Evolutionary conservation across 1,140 invertebrate genomes (phyloP).

Genomic region (Eupeodes corollae): DNA sequence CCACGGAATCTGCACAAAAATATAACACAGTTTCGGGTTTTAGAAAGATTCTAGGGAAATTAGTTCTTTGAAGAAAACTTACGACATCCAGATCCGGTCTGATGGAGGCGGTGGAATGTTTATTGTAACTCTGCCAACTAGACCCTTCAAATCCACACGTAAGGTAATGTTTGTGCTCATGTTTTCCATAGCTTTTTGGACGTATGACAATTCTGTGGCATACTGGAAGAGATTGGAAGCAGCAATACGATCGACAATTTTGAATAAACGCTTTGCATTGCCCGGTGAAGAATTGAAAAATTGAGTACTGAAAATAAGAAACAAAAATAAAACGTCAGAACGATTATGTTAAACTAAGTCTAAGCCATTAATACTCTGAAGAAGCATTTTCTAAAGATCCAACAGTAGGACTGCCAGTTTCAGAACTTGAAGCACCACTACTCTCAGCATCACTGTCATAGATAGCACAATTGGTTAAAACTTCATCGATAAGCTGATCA

Average conservation of each 20-base stretch:
- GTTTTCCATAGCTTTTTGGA: constrained; percentile 69
- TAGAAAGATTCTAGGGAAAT: too few relatives aligned
- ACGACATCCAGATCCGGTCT: constrained; percentile 80
- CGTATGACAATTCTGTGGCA: constrained; percentile 61
- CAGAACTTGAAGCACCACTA: constrained; percentile 80
- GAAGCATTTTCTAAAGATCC: neutral
- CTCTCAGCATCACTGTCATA: constrained; percentile 84
- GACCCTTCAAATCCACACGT: constrained; percentile 71
- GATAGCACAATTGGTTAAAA: constrained; percentile 39
- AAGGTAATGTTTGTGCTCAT: constrained; percentile 85
- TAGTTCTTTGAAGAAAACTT: constrained; percentile 12
- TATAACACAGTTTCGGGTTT: constrained; percentile 2
- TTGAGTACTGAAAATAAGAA: constrained; percentile 4
- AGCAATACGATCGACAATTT: constrained; percentile 81
- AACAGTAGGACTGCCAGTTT: constrained; percentile 51
- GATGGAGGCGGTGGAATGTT: constrained; percentile 90
- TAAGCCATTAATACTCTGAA: neutral
- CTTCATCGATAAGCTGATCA: neutral
- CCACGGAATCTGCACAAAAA: constrained; percentile 45
- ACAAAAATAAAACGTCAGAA: neutral
- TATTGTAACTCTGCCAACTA: constrained; percentile 74
- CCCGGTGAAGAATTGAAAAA: constrained; percentile 30
- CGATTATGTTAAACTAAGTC: too few relatives aligned
- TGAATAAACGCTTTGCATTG: constrained; percentile 50
- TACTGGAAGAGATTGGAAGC: constrained; percentile 74